A percentile compares a stretch with the other conserved stretches of the same genome.
Evolutionary conservation across 2,113 vertebrate species (phyloP).

Genomic region (Chaetorhynchus papuensis): DNA sequence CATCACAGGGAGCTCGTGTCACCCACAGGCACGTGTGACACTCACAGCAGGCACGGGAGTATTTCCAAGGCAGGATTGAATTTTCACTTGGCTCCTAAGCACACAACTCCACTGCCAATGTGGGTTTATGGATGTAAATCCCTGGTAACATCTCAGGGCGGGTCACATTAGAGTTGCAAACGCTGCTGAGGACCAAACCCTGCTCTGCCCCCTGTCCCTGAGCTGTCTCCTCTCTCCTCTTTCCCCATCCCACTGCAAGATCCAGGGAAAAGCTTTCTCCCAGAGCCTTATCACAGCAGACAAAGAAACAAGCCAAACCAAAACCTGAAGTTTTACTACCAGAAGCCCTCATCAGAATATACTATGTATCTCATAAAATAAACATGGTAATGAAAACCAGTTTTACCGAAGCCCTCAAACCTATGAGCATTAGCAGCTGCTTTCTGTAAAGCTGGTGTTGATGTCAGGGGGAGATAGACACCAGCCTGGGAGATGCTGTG

Average conservation of each 20-base stretch:
- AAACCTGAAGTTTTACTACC: conserved; percentile 35
- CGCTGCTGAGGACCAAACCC: background rate
- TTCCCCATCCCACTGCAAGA: background rate
- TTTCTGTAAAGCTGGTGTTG: background rate
- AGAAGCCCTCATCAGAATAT: conserved; percentile 44
- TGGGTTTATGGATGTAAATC: background rate
- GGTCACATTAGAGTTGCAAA: background rate
- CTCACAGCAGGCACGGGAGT: rapidly evolving
- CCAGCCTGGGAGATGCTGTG: background rate
- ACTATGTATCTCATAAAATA: conserved; percentile 44
- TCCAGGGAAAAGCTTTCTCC: background rate
- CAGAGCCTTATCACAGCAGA: background rate
- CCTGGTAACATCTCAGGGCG: background rate
- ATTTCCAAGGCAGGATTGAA: background rate
- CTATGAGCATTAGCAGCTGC: conserved; percentile 44
- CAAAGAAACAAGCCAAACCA: background rate
- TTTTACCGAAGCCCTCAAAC: background rate
- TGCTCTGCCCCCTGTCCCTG: background rate
- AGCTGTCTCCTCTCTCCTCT: background rate
- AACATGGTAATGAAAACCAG: conserved; percentile 34
- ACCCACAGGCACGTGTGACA: rapidly evolving
- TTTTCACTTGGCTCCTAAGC: background rate
- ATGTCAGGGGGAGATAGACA: background rate
- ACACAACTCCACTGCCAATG: rapidly evolving
- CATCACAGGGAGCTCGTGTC: rapidly evolving